phyloP scores from a whole-genome alignment of 1,140 invertebrate species.

The Tribolium castaneum region DNA sequence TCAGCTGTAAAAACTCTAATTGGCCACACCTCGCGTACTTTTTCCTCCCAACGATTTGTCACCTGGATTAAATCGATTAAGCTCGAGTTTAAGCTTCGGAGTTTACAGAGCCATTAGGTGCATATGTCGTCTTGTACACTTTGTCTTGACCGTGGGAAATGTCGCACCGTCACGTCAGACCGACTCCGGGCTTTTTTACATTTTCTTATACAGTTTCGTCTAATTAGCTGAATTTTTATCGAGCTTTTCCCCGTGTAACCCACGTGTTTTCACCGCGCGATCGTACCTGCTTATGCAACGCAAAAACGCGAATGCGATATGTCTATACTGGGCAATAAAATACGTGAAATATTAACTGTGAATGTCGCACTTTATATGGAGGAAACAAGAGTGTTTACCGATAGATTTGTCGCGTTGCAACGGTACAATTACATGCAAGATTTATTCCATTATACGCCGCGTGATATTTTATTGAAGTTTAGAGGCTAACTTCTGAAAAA shows the following conservation, averaged over 20 bases:
- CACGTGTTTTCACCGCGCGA: neutral
- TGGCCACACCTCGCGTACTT: neutral
- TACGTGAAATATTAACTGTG: constrained; percentile 32
- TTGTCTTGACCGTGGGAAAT: constrained; percentile 18
- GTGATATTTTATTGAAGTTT: neutral
- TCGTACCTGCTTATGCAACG: neutral
- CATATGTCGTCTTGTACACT: neutral
- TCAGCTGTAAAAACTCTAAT: neutral
- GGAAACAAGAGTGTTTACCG: constrained; percentile 15
- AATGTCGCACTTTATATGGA: constrained; percentile 23
- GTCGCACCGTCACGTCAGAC: constrained; percentile 6
- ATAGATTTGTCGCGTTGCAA: constrained; percentile 23
- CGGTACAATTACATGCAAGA: constrained; percentile 4
- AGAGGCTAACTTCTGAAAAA: neutral
- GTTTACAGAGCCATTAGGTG: constrained; percentile 6
- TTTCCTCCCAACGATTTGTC: neutral
- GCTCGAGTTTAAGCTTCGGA: neutral
- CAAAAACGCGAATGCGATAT: constrained; percentile 5
- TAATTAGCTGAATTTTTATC: constrained; percentile 1
- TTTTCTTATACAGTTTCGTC: neutral
- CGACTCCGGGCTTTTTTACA: neutral
- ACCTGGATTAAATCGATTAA: constrained; percentile 19
- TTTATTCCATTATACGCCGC: neutral
- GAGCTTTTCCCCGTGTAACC: neutral
- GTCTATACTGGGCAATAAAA: constrained; percentile 8